Percentiles rank a stretch among this genome's conserved stretches.
Evolutionary conservation across 2,888 invertebrate species (phyloP).

Genomic region (Mesorhabditis sp.): DNA sequence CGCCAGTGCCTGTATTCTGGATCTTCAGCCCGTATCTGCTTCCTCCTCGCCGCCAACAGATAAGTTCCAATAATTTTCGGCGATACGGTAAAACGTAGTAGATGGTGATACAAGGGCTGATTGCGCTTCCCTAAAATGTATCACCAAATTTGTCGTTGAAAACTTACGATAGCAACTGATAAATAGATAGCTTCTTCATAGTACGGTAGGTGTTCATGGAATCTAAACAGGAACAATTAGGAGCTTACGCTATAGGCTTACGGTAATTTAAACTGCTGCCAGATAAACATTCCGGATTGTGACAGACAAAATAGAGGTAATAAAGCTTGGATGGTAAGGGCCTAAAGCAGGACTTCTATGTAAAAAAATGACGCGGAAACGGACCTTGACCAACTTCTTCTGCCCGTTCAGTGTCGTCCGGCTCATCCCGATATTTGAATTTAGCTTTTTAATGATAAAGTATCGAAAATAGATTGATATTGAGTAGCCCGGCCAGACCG

Average conservation of each 20-base stretch:
- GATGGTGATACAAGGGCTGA: neutral
- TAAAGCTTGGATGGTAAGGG: neutral
- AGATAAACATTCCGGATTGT: neutral
- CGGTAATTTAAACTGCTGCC: slow-evolving; percentile 1
- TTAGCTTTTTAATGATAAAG: neutral
- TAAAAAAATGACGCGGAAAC: no score
- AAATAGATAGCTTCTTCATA: neutral
- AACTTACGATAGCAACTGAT: neutral
- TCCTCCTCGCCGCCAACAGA: no score
- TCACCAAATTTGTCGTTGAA: no score
- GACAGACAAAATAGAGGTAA: neutral
- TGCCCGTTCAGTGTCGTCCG: neutral
- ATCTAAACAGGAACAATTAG: no score
- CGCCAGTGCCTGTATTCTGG: no score
- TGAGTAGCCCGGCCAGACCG: neutral
- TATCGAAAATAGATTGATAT: neutral
- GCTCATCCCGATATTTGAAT: neutral
- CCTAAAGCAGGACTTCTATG: neutral
- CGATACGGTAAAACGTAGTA: slow-evolving; percentile 2
- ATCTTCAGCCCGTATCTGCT: no score
- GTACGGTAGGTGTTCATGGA: neutral
- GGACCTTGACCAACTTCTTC: neutral
- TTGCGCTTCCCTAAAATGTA: neutral
- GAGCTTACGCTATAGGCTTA: neutral
- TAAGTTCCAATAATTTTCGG: neutral